Evolutionary conservation across 2,797 vertebrate species (phyloP).

Genomic region (Gastrophryne carolinensis): DNA sequence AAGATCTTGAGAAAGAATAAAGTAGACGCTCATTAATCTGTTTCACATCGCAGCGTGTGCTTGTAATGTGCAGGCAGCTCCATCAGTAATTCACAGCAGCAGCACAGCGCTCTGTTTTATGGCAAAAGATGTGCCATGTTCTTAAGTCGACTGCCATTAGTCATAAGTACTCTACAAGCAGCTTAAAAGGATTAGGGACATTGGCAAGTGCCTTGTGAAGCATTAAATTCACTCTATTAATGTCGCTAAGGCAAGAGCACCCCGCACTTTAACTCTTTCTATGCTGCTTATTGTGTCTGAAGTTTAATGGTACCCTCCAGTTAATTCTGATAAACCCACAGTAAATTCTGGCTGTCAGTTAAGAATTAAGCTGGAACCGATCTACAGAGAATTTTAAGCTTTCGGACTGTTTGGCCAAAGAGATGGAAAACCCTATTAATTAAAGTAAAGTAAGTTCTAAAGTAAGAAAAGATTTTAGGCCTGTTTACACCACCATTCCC

Average conservation of each 20-base stretch:
- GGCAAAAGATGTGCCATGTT: constrained; percentile 32
- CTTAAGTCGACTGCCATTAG: constrained; percentile 48
- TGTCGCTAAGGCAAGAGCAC: constrained; percentile 29
- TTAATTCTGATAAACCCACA: no score
- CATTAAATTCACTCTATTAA: constrained; percentile 51
- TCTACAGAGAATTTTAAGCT: no score
- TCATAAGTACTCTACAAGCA: constrained; percentile 38
- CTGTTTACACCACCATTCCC: no score
- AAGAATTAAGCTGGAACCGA: no score
- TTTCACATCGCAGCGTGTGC: constrained; percentile 47
- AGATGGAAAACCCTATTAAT: no score
- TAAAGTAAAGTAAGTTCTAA: no score
- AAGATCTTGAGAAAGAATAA: constrained; percentile 52
- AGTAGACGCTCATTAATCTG: constrained; percentile 47
- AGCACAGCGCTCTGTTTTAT: constrained; percentile 43
- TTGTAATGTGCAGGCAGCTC: constrained; percentile 31
- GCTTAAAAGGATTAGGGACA: constrained; percentile 52
- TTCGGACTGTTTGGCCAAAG: no score
- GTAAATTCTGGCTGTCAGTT: no score
- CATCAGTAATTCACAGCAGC: constrained; percentile 44
- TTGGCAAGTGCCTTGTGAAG: constrained; percentile 39
- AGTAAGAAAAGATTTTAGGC: no score
- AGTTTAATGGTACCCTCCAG: background rate
- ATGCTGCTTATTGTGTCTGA: background rate
- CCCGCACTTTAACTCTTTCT: constrained; percentile 37